Evolutionary conservation across 2,113 vertebrate genomes (phyloP).

Genomic region (Passer montanus): DNA sequence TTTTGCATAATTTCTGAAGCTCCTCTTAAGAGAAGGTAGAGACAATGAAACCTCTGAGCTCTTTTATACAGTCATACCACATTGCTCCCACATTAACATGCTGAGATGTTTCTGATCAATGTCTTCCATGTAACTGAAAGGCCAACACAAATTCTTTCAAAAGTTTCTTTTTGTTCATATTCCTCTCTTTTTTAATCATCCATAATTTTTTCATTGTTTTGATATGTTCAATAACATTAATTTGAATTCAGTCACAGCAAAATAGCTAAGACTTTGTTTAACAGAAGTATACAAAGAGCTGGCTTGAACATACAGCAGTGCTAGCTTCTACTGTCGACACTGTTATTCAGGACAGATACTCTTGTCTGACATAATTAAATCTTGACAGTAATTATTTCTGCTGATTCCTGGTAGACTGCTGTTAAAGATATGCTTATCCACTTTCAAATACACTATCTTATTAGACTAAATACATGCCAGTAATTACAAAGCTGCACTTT

Average conservation of each 20-base stretch:
- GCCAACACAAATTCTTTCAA: neutral
- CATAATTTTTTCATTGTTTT: constrained; percentile 20
- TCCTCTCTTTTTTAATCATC: neutral
- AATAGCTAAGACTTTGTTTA: constrained; percentile 44
- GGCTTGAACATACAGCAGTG: constrained; percentile 48
- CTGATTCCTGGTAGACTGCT: constrained; percentile 71
- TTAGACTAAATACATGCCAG: constrained; percentile 68
- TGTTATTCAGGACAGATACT: constrained; percentile 70
- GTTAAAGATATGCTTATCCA: constrained; percentile 74
- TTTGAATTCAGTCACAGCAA: constrained; percentile 42
- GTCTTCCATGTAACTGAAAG: neutral
- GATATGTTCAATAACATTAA: constrained; percentile 37
- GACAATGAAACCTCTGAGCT: neutral
- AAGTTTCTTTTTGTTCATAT: neutral
- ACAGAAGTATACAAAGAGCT: constrained; percentile 37
- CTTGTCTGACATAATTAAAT: constrained; percentile 78
- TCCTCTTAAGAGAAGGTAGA: neutral
- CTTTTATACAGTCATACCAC: neutral
- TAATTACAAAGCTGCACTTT: constrained; percentile 71
- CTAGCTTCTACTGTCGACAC: constrained; percentile 46
- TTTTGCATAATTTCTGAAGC: neutral
- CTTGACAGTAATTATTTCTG: constrained; percentile 73
- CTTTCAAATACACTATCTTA: constrained; percentile 69
- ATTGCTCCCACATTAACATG: neutral
- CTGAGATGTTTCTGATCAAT: neutral